Conservation (phyloP, 2,888 invertebrate species). For the Aleiodes leptofemur region DNA sequence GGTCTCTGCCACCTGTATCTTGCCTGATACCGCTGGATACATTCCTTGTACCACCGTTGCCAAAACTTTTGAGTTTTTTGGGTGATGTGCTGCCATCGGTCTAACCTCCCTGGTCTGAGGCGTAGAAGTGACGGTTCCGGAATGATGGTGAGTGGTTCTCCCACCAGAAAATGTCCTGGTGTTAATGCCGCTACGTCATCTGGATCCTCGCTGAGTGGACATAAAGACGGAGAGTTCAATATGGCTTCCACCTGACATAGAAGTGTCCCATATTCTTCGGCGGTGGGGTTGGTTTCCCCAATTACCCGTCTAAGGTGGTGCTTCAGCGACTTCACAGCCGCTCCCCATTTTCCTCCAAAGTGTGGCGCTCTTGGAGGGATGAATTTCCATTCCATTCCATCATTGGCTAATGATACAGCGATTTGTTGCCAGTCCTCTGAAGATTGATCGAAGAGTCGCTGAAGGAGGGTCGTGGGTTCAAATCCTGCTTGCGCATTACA, state of each 20-base stretch:
- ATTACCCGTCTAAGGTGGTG: too few species aligned
- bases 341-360: too few species aligned
- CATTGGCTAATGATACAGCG: not conserved
- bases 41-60: not conserved
- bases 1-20: not conserved
- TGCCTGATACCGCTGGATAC: not conserved
- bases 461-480: too few species aligned
- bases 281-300: too few species aligned
- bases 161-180: slow-evolving; percentile 42
- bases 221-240: too few species aligned
- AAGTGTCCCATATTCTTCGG: too few species aligned
- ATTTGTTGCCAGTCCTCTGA: not conserved
- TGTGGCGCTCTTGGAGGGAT: slow-evolving; percentile 65
- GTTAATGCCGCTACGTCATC: slow-evolving; percentile 29
- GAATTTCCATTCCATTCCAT: slow-evolving; percentile 65
- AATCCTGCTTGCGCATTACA: too few species aligned
- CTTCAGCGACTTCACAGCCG: too few species aligned
- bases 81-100: not conserved
- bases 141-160: not conserved
- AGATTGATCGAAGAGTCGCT: slow-evolving; percentile 19
- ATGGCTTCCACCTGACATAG: too few species aligned
- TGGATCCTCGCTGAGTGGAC: too few species aligned
- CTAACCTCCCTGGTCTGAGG: too few species aligned
- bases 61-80: not conserved
- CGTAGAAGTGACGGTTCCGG: not conserved